phyloP scores from a whole-genome alignment of 2,888 invertebrate genomes.

The Cheilosia soror region DNA sequence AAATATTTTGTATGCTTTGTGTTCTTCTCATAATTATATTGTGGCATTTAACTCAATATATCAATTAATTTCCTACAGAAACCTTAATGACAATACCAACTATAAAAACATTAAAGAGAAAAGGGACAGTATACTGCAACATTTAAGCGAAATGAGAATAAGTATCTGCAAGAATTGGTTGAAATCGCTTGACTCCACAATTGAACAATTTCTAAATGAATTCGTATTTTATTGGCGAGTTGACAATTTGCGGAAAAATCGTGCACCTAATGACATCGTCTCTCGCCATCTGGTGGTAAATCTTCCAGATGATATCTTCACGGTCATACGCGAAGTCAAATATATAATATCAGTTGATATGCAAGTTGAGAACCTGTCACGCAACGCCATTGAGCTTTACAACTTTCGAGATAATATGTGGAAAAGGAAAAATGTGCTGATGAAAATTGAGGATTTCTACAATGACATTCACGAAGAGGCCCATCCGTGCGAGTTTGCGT shows the following conservation, averaged over 20 bases:
- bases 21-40: too few species aligned
- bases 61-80: background rate
- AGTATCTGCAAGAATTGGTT: slow-evolving; percentile 85
- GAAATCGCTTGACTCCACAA: slow-evolving; percentile 82
- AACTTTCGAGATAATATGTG: slow-evolving; percentile 79
- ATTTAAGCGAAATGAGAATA: slow-evolving; percentile 84
- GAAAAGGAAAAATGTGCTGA: slow-evolving; percentile 83
- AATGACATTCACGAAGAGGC: slow-evolving; percentile 90
- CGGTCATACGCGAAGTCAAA: slow-evolving; percentile 63
- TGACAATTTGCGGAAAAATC: background rate
- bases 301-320: slow-evolving; percentile 54
- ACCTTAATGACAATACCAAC: slow-evolving; percentile 77
- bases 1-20: slow-evolving; percentile 77
- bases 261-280: background rate
- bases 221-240: slow-evolving; percentile 30
- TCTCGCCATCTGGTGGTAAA: slow-evolving; percentile 46
- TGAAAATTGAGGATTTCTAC: slow-evolving; percentile 90
- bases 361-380: slow-evolving; percentile 76
- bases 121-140: slow-evolving; percentile 83
- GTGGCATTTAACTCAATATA: too few species aligned
- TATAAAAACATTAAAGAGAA: slow-evolving; percentile 77
- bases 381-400: slow-evolving; percentile 78
- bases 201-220: slow-evolving; percentile 40
- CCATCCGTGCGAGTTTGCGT: slow-evolving; percentile 89
- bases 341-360: slow-evolving; percentile 32